Conservation (phyloP, 1,140 invertebrate genomes). For the Campoletis sonorensis region DNA sequence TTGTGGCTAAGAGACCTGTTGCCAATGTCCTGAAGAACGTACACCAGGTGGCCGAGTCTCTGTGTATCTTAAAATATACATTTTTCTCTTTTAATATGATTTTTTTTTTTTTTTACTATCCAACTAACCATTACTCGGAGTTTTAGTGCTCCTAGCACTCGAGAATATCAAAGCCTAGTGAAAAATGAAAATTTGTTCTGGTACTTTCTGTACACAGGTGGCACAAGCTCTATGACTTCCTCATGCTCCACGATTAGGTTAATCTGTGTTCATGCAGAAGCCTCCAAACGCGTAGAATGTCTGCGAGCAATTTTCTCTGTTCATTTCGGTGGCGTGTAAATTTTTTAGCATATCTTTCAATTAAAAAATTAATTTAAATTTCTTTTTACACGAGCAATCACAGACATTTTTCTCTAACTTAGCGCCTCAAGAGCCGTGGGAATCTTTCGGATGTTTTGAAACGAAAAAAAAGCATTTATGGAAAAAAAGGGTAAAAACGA, state of each 20-base stretch:
- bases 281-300: background rate
- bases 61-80: background rate
- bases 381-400: too few relatives aligned
- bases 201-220: conserved; percentile 19
- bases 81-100: background rate
- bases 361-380: too few relatives aligned
- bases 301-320: background rate
- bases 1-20: too few relatives aligned
- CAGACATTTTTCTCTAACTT: too few relatives aligned
- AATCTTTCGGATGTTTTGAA: too few relatives aligned
- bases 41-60: conserved; percentile 17
- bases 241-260: background rate
- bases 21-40: too few relatives aligned
- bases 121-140: background rate
- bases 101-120: background rate
- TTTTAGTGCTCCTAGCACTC: background rate
- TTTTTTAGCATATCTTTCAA: too few relatives aligned
- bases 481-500: background rate
- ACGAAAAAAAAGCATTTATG: too few relatives aligned
- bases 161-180: background rate
- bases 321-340: too few relatives aligned
- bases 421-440: too few relatives aligned
- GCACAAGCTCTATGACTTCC: conserved; percentile 9
- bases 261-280: too few relatives aligned
- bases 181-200: conserved; percentile 37